A percentile compares a stretch with the other conserved stretches of the same genome.
These are phyloP conservation scores for Centropus bengalensis DNA, from an alignment of 2,113 vertebrate species.

Conservation along the genomic window DNA sequence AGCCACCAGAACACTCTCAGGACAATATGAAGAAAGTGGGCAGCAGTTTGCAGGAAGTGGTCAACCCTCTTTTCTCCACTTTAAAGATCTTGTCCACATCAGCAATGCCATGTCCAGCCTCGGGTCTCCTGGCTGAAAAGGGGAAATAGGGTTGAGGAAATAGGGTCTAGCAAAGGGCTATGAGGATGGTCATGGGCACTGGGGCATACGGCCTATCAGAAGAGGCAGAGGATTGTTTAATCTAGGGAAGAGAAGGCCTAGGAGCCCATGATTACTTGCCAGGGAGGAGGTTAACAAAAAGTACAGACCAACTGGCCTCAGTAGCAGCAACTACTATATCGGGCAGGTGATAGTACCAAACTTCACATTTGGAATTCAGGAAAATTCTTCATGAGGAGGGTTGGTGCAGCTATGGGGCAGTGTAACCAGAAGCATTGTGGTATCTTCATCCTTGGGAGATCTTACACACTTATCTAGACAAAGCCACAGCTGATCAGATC, in stretches of 20 bases:
- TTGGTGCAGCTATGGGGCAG: neutral
- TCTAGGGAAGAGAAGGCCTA: neutral
- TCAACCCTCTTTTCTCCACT: neutral
- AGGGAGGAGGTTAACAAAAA: neutral
- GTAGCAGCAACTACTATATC: neutral
- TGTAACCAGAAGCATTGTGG: neutral
- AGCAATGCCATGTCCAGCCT: neutral
- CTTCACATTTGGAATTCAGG: neutral
- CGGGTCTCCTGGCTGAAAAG: neutral
- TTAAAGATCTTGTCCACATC: neutral
- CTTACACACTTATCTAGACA: constrained; percentile 33
- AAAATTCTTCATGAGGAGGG: neutral
- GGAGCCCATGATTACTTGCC: neutral
- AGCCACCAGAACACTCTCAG: neutral
- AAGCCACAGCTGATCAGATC: constrained; percentile 26
- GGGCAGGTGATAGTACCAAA: neutral
- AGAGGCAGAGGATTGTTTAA: neutral
- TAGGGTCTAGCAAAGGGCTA: neutral
- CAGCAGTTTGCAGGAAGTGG: neutral
- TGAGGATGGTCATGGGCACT: neutral
- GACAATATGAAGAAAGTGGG: neutral
- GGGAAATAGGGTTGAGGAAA: neutral
- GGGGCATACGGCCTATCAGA: neutral
- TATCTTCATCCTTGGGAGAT: constrained; percentile 17
- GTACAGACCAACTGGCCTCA: neutral